These are phyloP conservation scores for Vesta saturnalis DNA, from an alignment of 2,888 invertebrate species.

Conservation along the genomic window DNA sequence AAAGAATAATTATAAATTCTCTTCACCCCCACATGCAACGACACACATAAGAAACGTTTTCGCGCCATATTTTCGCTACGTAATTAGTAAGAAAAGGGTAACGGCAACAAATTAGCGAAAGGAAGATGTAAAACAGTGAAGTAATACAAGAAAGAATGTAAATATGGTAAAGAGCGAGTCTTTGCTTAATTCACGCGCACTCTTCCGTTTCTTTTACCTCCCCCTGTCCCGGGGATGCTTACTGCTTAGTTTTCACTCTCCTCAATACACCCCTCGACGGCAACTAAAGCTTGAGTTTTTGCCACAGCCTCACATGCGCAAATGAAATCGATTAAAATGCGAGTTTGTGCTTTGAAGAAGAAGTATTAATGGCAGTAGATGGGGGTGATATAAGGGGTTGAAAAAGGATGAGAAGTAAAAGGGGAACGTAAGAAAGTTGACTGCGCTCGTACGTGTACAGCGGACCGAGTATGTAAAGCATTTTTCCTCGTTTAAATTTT, in stretches of 20 bases:
- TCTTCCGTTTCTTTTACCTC: slow-evolving; percentile 63
- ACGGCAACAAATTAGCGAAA: slow-evolving; percentile 36
- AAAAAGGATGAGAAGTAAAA: slow-evolving; percentile 45
- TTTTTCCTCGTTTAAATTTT: slow-evolving; percentile 59
- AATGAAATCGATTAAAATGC: slow-evolving; percentile 77
- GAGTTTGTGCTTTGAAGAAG: slow-evolving; percentile 70
- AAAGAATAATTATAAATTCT: slow-evolving; percentile 55
- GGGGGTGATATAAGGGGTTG: slow-evolving; percentile 50
- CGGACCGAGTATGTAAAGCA: slow-evolving; percentile 58
- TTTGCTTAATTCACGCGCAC: slow-evolving; percentile 63
- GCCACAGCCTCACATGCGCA: slow-evolving; percentile 72
- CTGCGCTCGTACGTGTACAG: slow-evolving; percentile 63
- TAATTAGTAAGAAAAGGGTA: slow-evolving; percentile 25
- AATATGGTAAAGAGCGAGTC: slow-evolving; percentile 62
- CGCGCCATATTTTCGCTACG: slow-evolving; percentile 26
- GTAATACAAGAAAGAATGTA: slow-evolving; percentile 58
- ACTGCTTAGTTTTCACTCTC: slow-evolving; percentile 55
- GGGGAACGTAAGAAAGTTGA: slow-evolving; percentile 59
- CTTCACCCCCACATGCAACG: slow-evolving; percentile 44
- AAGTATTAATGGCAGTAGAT: slow-evolving; percentile 63
- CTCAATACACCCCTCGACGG: slow-evolving; percentile 53
- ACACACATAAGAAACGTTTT: slow-evolving; percentile 42
- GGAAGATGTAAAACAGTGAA: slow-evolving; percentile 43
- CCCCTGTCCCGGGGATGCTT: slow-evolving; percentile 48
- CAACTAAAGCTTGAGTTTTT: slow-evolving; percentile 62